Percentiles rank a stretch among this genome's conserved stretches.
These are phyloP conservation scores for Anoncus sp. DNA, from an alignment of 2,888 invertebrate species.

Conservation along the genomic window DNA sequence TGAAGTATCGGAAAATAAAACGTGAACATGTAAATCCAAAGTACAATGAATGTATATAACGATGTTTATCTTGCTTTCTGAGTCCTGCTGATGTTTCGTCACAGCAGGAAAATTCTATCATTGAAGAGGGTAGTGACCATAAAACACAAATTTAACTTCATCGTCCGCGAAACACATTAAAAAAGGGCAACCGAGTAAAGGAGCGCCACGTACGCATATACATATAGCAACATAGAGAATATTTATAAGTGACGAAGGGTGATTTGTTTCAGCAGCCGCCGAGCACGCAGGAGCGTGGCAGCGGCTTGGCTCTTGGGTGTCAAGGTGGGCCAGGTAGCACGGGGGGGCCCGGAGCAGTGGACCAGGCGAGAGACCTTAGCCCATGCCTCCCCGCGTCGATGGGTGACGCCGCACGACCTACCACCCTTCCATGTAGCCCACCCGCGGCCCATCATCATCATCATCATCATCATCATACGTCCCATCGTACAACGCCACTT, in stretches of 20 bases:
- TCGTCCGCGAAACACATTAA: background rate
- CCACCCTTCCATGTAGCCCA: conserved; percentile 85
- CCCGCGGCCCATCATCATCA: conserved; percentile 80
- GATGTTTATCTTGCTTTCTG: too few relatives aligned
- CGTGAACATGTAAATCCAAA: background rate
- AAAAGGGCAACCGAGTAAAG: background rate
- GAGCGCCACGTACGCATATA: conserved; percentile 65
- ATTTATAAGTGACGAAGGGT: conserved; percentile 55
- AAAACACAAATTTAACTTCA: conserved; percentile 53
- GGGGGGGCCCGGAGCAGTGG: conserved; percentile 85
- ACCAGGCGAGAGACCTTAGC: conserved; percentile 89
- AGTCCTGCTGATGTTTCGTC: too few relatives aligned
- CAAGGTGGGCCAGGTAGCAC: conserved; percentile 84
- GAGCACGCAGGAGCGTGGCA: conserved; percentile 82
- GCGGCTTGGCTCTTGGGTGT: conserved; percentile 82
- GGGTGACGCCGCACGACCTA: conserved; percentile 85
- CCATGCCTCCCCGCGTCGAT: conserved; percentile 89
- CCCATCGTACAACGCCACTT: conserved; percentile 76
- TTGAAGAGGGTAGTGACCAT: conserved; percentile 50
- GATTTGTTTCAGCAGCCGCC: conserved; percentile 87
- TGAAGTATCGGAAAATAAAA: background rate
- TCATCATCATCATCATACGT: conserved; percentile 77
- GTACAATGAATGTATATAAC: background rate
- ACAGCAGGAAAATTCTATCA: too few relatives aligned
- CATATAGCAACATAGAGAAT: conserved; percentile 59